Conservation (phyloP, 1,140 invertebrate genomes). For the Cylas formicarius region DNA sequence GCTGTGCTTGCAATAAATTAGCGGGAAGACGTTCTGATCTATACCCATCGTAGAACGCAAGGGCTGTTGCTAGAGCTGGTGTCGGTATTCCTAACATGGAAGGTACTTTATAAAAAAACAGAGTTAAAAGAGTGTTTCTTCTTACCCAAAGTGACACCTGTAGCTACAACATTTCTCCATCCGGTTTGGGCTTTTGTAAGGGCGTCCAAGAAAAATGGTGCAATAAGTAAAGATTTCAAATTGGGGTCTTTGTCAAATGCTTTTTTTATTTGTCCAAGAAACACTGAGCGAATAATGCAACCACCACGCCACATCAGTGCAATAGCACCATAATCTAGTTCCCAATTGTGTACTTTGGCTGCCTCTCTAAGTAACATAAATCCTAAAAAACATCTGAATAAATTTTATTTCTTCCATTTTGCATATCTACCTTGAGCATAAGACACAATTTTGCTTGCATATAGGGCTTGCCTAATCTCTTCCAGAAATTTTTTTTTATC, state of each 20-base stretch:
- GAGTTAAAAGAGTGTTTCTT: neutral
- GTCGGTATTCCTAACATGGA: slow-evolving; percentile 75
- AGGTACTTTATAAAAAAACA: neutral
- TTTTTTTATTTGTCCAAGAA: slow-evolving; percentile 94
- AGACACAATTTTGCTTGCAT: slow-evolving; percentile 97
- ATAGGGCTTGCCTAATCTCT: slow-evolving; percentile 73
- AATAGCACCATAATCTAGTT: slow-evolving; percentile 95
- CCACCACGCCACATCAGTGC: slow-evolving; percentile 99
- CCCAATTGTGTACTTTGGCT: slow-evolving; percentile 85
- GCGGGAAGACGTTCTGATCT: slow-evolving; percentile 38
- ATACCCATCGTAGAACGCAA: slow-evolving; percentile 97
- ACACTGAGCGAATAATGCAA: slow-evolving; percentile 95
- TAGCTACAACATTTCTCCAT: slow-evolving; percentile 60
- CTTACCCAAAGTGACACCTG: slow-evolving; percentile 46
- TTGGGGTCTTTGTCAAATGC: slow-evolving; percentile 91
- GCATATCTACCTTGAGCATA: slow-evolving; percentile 76
- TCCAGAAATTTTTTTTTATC: slow-evolving; percentile 76
- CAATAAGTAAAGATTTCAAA: slow-evolving; percentile 84
- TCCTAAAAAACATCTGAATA: slow-evolving; percentile 39
- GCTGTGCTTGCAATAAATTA: slow-evolving; percentile 70
- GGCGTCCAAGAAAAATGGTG: slow-evolving; percentile 88
- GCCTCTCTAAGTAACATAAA: slow-evolving; percentile 97
- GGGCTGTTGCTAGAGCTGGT: slow-evolving; percentile 84
- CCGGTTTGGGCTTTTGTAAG: slow-evolving; percentile 72
- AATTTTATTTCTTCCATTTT: neutral